These are phyloP conservation scores for Galeruca laticollis DNA, from an alignment of 2,888 invertebrate species.

Conservation along the genomic window DNA sequence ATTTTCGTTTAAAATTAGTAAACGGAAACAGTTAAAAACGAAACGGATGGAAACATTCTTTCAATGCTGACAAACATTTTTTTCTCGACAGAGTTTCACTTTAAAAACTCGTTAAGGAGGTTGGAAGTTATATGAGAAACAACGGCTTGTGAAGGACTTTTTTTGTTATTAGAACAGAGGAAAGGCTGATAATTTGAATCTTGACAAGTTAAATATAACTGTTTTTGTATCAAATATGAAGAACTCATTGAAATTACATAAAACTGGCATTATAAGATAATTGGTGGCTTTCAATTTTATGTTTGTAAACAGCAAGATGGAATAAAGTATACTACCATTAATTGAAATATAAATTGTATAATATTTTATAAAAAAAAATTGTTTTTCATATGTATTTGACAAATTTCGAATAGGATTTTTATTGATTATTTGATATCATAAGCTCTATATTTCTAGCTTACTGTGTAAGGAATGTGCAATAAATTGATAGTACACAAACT, in stretches of 20 bases:
- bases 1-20: background rate
- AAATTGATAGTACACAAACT: background rate
- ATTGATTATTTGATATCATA: no score
- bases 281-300: no score
- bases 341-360: no score
- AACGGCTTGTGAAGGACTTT: background rate
- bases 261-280: no score
- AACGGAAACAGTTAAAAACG: background rate
- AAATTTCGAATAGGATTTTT: no score
- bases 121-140: background rate
- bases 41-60: background rate
- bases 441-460: no score
- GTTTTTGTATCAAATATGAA: background rate
- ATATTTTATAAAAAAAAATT: no score
- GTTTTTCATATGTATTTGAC: no score
- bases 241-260: no score
- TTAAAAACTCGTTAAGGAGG: constrained; percentile 1
- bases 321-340: no score
- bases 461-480: background rate
- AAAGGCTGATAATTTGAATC: background rate
- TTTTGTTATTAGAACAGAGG: background rate
- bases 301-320: no score
- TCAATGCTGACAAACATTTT: constrained; percentile 4
- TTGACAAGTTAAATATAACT: background rate
- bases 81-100: background rate